Evolutionary conservation across 2,888 invertebrate species (phyloP), one percentile per base, ranked within the genome.

Genomic region (Archips crataeganus): DNA sequence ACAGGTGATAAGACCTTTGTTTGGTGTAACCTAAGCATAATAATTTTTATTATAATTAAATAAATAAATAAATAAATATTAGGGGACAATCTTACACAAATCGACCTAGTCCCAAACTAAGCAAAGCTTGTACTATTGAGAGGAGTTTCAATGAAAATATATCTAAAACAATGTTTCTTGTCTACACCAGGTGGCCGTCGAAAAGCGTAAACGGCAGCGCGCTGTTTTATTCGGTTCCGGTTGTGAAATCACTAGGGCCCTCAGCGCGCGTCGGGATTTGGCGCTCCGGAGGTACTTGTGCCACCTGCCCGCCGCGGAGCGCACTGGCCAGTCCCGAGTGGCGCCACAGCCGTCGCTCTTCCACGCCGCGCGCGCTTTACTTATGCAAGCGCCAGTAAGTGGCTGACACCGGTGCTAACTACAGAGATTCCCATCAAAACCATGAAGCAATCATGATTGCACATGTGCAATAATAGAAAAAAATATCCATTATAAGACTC

Each of bases 251-350:
- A 96, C 97, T 42, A 95, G 97, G 15, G 98, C 98, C 0, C 88
- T 98, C 64, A 97, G 97, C 79, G 98, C 98, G 8, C 95, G 98
- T 23, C 95, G 97, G 68, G 98, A 98, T 86, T 91, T 98, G 74
- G 96, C 97, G 42, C 95, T 98, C 75, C 94, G 97, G 9, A 91
- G 97, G 47, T 96, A 96, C 83, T 87, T 98, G 63, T 97, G 97
- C 83, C 95, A 96, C 79, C 88, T 97, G 79, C 97, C 97, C 0
- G 92, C 96, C 1, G 95, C 95, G 5, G 97, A 97, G 80, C 90
- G 95, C 68, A 95, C 95, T 32, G 94, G 92, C 0, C 95, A 94
- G 73, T 89, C 95, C 0, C 89, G 93, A 15, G 87, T 88, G 47
- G 85, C 91, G 2, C 90, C 93, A 11, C 93, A 90, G 78, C 92